phyloP scores from a whole-genome alignment of 2,888 invertebrate species.

The Machimus atricapillus region DNA sequence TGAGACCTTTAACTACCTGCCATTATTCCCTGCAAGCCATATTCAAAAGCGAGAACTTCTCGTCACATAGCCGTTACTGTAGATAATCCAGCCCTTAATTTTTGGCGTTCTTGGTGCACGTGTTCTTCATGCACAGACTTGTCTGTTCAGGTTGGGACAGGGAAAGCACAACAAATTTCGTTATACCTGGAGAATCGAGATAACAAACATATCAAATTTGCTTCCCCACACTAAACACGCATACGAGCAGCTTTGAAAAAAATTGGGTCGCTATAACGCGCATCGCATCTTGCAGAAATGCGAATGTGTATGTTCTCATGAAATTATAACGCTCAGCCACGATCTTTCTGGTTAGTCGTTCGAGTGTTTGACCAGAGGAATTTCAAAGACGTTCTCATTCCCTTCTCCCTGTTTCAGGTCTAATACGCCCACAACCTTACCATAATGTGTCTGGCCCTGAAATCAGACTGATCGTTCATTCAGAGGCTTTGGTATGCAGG shows the following conservation, averaged over 20 bases:
- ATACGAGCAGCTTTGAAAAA: background rate
- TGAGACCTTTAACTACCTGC: background rate
- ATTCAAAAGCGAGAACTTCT: background rate
- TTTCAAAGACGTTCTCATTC: background rate
- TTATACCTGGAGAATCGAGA: background rate
- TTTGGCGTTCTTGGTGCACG: background rate
- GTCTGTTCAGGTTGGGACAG: background rate
- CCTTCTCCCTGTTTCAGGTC: background rate
- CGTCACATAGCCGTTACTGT: background rate
- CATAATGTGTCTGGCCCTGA: constrained; percentile 3
- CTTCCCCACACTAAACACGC: background rate
- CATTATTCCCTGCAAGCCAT: background rate
- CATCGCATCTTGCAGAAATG: background rate
- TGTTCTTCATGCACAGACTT: background rate
- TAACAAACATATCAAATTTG: background rate
- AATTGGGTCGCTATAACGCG: background rate
- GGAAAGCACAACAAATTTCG: background rate
- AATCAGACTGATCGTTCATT: background rate
- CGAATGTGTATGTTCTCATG: background rate
- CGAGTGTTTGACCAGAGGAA: background rate
- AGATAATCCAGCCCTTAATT: background rate
- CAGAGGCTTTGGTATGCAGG: background rate
- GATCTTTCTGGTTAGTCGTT: background rate
- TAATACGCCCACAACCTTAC: background rate
- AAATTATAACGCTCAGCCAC: background rate